Evolutionary conservation across 2,888 invertebrate species (phyloP), one percentile per base, ranked within the genome.

Genomic region (Orgyia antiqua): DNA sequence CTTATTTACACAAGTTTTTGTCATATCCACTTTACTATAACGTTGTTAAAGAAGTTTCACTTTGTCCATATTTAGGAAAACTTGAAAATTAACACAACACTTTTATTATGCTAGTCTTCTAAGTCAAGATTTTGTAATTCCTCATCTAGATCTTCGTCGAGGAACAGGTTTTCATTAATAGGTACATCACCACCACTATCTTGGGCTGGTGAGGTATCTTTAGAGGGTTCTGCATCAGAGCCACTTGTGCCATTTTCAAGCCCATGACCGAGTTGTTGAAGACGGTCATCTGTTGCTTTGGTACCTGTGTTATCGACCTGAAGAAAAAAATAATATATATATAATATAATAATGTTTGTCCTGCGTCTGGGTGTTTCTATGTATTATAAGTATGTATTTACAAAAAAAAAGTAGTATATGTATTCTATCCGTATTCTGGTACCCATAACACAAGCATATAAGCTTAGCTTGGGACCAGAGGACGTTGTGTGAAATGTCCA

Each of bases 111-210:
- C 61, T 76, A 82, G 45, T 91, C 90, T 60, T 93, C 93, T 46
- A 93, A 68, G 68, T 94, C 93, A 45, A 94, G 77, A 65, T 94
- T 93, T 62, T 94, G 91, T 38, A 96, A 77, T 73, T 96, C 95
- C 58, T 95, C 94, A 57, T 95, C 94, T 31, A 95, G 77, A 60
- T 95, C 94, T 67, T 94, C 94, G 59, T 94, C 96, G 12, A 93
- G 89, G 87, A 97, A 97, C n/a, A 97, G 89, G 79, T 96, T 94
- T 71, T 96, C 96, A 74, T 97, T 96, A 51, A 97, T 96, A 30
- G 95, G 94, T 23, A 93, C 92, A 4, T 91, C 92, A 36, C 88
- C 75, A 4, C 42, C 42, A 27, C 25, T 39, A 31, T 40, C 45
- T 15, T 38, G 51, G 10, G 36, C 10, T 35, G 88, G 70, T 0